Conservation (phyloP, 1,140 invertebrate species). For the Odontomachus brunneus region DNA sequence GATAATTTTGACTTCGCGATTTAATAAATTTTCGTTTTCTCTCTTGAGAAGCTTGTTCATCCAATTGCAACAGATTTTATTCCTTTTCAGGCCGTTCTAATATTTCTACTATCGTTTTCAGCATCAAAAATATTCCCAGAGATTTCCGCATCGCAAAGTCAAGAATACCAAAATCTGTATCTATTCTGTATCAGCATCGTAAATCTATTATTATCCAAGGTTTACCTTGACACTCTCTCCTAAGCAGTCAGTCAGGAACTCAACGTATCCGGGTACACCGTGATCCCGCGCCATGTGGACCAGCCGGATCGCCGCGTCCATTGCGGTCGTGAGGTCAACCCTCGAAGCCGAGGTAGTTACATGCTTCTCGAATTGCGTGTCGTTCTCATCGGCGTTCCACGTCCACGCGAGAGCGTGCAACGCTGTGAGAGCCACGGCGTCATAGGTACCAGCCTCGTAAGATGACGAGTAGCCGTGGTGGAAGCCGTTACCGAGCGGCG, state of each 20-base stretch:
- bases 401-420: constrained; percentile 90
- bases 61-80: too few species aligned
- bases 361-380: constrained; percentile 79
- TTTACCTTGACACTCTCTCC: constrained; percentile 81
- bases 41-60: too few species aligned
- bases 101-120: too few species aligned
- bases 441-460: constrained; percentile 90
- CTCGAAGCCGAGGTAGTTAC: constrained; percentile 79
- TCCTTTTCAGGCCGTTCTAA: too few species aligned
- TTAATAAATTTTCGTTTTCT: too few species aligned
- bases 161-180: too few species aligned
- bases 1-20: too few species aligned
- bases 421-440: constrained; percentile 91
- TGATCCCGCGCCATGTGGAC: constrained; percentile 94
- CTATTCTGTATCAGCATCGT: too few species aligned
- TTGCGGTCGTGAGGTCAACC: constrained; percentile 77
- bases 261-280: constrained; percentile 94
- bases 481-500: constrained; percentile 88
- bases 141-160: too few species aligned
- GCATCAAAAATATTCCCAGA: too few species aligned
- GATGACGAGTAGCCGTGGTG: constrained; percentile 93
- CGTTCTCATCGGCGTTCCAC: constrained; percentile 61
- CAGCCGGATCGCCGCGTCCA: constrained; percentile 82
- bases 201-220: constrained; percentile 12
- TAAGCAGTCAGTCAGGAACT: constrained; percentile 91